phyloP scores from a whole-genome alignment of 2,797 vertebrate genomes.

The Melanotaenia maccullochi region DNA sequence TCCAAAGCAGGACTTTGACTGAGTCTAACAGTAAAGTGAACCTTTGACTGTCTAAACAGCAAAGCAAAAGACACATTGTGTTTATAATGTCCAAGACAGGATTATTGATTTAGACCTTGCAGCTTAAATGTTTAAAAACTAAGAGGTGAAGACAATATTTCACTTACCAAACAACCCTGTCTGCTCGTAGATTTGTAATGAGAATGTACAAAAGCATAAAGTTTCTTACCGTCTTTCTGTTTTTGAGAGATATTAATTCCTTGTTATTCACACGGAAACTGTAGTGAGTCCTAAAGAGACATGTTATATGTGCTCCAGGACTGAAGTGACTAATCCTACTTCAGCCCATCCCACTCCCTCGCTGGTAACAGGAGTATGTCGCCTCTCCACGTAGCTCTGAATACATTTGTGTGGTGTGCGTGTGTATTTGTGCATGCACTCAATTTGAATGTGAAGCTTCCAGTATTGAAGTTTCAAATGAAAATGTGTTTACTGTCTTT shows the following conservation, averaged over 20 bases:
- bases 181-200: background rate
- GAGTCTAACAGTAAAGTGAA: constrained; percentile 6
- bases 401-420: background rate
- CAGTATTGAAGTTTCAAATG: background rate
- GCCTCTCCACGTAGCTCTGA: constrained; percentile 34
- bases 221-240: constrained; percentile 53
- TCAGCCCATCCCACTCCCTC: constrained; percentile 39
- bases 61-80: background rate
- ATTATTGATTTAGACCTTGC: background rate
- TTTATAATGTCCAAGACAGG: background rate
- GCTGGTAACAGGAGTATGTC: constrained; percentile 30
- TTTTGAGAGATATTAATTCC: constrained; percentile 8
- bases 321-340: constrained; percentile 22
- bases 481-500: background rate
- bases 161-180: background rate
- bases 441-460: background rate
- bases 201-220: background rate
- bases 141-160: background rate
- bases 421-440: background rate
- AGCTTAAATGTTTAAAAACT: background rate
- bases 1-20: constrained; percentile 63
- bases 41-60: constrained; percentile 15
- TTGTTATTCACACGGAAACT: background rate
- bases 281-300: constrained; percentile 23
- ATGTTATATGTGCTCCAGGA: background rate